phyloP scores from a whole-genome alignment of 2,113 vertebrate genomes.

The Takifugu flavidus region DNA sequence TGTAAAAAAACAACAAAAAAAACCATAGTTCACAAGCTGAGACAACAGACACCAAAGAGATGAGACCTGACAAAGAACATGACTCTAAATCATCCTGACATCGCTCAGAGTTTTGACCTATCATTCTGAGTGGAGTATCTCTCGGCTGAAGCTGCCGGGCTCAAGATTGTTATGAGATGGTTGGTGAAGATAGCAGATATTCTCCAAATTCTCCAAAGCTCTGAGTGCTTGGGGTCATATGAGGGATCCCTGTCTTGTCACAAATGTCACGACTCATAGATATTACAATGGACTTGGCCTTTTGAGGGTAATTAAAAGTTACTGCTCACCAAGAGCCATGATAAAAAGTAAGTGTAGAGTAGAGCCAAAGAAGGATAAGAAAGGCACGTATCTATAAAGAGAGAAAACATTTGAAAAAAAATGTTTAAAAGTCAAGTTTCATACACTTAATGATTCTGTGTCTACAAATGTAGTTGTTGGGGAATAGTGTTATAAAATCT shows the following conservation, averaged over 20 bases:
- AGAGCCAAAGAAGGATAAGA: background rate
- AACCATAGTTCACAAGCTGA: slow-evolving; percentile 5
- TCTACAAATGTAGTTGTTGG: background rate
- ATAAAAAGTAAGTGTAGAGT: slow-evolving; percentile 4
- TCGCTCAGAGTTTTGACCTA: slow-evolving; percentile 31
- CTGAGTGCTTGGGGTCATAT: slow-evolving; percentile 32
- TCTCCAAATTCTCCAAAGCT: slow-evolving; percentile 19
- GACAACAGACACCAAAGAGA: slow-evolving; percentile 1
- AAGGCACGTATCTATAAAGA: background rate
- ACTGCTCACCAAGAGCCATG: slow-evolving; percentile 38
- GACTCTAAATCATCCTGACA: slow-evolving; percentile 50
- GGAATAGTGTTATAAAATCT: too few species aligned
- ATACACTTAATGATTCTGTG: background rate
- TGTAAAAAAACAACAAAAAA: background rate
- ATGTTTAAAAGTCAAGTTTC: too few species aligned
- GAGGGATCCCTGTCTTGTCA: slow-evolving; percentile 37
- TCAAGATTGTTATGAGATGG: slow-evolving; percentile 33
- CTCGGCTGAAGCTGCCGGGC: slow-evolving; percentile 13
- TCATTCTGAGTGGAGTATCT: slow-evolving; percentile 30
- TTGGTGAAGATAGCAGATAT: slow-evolving; percentile 52
- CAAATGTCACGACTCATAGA: slow-evolving; percentile 64
- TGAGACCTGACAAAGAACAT: slow-evolving; percentile 20
- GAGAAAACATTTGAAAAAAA: background rate
- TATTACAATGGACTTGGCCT: slow-evolving; percentile 35
- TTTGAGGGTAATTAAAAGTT: slow-evolving; percentile 64